Evolutionary conservation across 2,797 vertebrate genomes (phyloP).

Genomic region (Otolemur crassicaudatus): DNA sequence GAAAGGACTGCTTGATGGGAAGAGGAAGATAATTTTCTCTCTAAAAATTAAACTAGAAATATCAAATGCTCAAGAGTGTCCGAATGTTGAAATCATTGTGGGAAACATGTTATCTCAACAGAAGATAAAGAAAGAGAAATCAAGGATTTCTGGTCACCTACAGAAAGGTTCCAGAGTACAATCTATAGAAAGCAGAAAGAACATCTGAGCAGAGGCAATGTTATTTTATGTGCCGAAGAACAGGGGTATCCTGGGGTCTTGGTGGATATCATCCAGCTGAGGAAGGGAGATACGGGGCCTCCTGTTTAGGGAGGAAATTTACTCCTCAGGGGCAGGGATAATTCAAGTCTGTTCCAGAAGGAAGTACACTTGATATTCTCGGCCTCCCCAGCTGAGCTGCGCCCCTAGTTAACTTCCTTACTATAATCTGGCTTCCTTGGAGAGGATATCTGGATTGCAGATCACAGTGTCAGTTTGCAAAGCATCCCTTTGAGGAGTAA

Average conservation of each 20-base stretch:
- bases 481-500: background rate
- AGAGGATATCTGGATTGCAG: background rate
- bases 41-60: conserved; percentile 41
- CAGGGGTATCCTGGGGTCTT: background rate
- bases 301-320: background rate
- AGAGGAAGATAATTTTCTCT: conserved; percentile 8
- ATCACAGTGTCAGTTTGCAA: background rate
- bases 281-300: background rate
- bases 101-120: conserved; percentile 22
- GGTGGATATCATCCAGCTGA: background rate
- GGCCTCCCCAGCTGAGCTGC: background rate
- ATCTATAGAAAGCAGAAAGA: background rate
- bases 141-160: background rate
- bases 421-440: background rate
- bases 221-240: background rate
- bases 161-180: background rate
- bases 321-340: background rate
- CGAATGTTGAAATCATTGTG: background rate
- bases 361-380: background rate
- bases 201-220: background rate
- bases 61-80: background rate
- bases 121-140: background rate
- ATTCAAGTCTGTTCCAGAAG: background rate
- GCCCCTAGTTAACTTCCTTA: background rate
- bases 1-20: background rate